Evolutionary conservation across 2,888 invertebrate genomes (phyloP).

Genomic region (Chaetoderma sp.): DNA sequence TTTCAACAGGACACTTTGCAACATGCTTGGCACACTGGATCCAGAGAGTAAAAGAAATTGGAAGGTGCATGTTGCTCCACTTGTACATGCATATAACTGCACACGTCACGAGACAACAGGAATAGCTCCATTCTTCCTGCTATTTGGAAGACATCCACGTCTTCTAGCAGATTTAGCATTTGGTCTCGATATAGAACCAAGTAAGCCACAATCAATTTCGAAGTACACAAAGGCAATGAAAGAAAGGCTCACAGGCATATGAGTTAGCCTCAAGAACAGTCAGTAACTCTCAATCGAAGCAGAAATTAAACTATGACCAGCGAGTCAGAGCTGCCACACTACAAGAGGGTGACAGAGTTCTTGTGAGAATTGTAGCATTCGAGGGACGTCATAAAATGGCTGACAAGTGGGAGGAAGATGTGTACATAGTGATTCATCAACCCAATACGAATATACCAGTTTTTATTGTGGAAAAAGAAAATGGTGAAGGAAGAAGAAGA

Average conservation of each 20-base stretch:
- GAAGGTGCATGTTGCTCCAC: slow-evolving; percentile 10
- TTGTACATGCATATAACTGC: slow-evolving; percentile 29
- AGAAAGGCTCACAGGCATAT: not conserved
- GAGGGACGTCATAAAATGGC: slow-evolving; percentile 25
- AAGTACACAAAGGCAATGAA: not conserved
- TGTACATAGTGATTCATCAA: slow-evolving; percentile 7
- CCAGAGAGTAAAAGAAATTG: slow-evolving; percentile 24
- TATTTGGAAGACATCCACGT: slow-evolving; percentile 23
- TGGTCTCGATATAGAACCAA: not conserved
- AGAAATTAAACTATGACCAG: slow-evolving; percentile 17
- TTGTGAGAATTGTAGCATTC: slow-evolving; percentile 21
- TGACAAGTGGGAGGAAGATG: slow-evolving; percentile 23
- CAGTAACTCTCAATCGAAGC: not conserved
- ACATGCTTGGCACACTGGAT: slow-evolving; percentile 26
- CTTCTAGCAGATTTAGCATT: slow-evolving; percentile 15
- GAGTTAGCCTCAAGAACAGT: not conserved
- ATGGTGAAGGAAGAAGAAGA: not conserved
- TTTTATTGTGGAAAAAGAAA: slow-evolving; percentile 11
- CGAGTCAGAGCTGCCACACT: slow-evolving; percentile 4
- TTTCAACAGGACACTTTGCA: slow-evolving; percentile 27
- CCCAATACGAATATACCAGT: slow-evolving; percentile 4
- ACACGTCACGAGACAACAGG: slow-evolving; percentile 26
- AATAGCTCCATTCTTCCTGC: slow-evolving; percentile 20
- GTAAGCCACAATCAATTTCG: not conserved
- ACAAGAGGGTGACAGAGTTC: slow-evolving; percentile 22